Base-by-base conservation (phyloP, 2,888 invertebrate species). In the Lydus trimaculatus region DNA sequence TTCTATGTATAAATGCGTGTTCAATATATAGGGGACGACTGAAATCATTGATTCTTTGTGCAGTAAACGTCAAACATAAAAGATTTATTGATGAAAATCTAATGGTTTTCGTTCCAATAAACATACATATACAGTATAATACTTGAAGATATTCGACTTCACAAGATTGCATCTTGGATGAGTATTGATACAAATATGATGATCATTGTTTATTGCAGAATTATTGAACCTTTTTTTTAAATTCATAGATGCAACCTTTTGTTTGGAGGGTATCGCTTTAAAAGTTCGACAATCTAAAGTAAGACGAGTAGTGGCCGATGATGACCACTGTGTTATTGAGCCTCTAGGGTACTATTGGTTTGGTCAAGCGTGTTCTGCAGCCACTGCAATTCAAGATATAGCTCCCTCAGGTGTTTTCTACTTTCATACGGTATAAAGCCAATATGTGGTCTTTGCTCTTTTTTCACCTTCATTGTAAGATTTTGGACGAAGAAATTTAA, bases 321-420 rank as follows among this genome's bases (percentile, higher is more conserved):
- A 76, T 74, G 75, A 71, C 71, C 73, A 73, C 73, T 74, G 66
- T 67, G 70, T 75, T 76, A 76, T 76, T 72, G 65, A 65, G 69
- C 71, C 76, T 70, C 75, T n/a, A 66, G 75, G 74, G 76, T 61
- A 62, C 69, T 70, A 74, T 75, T 64, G 70, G 66, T 61, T 67
- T 72, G 76, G 74, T 72, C 74, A 74, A 70, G 70, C 75, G 70
- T 75, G 67, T 72, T 71, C 71, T 74, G 74, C 73, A 74, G 69
- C 69, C 67, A 67, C 63, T 74, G 74, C 76, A 76, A 74, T 75
- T 73, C 75, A 67, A 73, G 66, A 74, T 72, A 76, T 76, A 72
- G 71, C 65, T 73, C 73, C 75, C 76, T 52, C 72, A 75, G 76
- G 76, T 74, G 67, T 69, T 68, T 64, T 75, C 70, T 64, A 48